Percentiles rank a stretch among this genome's conserved stretches.
Conservation (phyloP, 2,113 vertebrate genomes). For the Vicugna pacos region DNA sequence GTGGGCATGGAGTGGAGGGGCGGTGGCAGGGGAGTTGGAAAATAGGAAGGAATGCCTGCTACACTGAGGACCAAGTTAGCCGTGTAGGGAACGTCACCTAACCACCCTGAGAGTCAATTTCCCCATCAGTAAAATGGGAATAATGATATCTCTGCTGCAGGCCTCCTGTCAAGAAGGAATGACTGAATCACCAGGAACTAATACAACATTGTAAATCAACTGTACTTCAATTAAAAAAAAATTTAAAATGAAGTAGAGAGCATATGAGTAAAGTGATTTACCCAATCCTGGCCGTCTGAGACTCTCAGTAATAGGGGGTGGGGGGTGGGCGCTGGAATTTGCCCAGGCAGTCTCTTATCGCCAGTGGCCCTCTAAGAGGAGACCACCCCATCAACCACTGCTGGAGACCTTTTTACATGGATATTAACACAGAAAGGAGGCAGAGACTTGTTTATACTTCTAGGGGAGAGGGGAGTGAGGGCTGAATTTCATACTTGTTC, state of each 20-base stretch:
- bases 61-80: neutral
- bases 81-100: neutral
- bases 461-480: neutral
- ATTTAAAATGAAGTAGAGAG: neutral
- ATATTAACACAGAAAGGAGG: neutral
- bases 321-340: neutral
- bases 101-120: neutral
- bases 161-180: neutral
- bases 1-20: rapidly evolving
- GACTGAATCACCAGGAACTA: too few species aligned
- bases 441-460: neutral
- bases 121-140: neutral
- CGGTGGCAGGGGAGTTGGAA: neutral
- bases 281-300: neutral
- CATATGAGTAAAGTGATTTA: neutral
- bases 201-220: too few species aligned
- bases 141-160: neutral
- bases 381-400: rapidly evolving
- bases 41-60: neutral
- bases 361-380: neutral
- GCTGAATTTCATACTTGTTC: neutral
- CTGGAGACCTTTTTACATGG: neutral
- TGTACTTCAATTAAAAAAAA: too few species aligned
- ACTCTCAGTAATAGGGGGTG: neutral
- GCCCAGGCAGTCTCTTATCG: neutral